Conservation (phyloP, 2,797 vertebrate species). For the Trachurus trachurus region DNA sequence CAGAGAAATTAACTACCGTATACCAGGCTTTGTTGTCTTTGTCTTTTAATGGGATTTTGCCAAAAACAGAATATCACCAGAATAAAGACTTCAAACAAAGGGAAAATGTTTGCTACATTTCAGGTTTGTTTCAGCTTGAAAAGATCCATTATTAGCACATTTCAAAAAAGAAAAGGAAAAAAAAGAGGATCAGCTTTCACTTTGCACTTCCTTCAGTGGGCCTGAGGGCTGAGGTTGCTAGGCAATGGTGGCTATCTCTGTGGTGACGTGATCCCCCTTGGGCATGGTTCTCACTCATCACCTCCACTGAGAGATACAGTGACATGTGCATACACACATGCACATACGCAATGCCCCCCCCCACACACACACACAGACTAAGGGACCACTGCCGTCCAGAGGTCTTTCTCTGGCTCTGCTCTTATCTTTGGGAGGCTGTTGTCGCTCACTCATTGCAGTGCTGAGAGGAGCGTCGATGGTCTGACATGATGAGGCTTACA, state of each 20-base stretch:
- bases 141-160: constrained; percentile 71
- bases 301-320: constrained; percentile 63
- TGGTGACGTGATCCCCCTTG: constrained; percentile 82
- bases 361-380: constrained; percentile 34
- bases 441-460: constrained; percentile 83
- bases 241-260: constrained; percentile 80
- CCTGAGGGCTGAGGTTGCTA: constrained; percentile 82
- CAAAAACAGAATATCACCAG: background rate
- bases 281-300: constrained; percentile 84
- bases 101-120: constrained; percentile 35
- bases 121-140: constrained; percentile 60
- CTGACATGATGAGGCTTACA: constrained; percentile 69
- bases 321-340: constrained; percentile 42
- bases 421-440: constrained; percentile 83
- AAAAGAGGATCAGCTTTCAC: constrained; percentile 77
- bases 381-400: constrained; percentile 51
- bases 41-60: constrained; percentile 1
- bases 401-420: constrained; percentile 66
- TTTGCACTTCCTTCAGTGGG: constrained; percentile 73
- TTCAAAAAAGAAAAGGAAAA: constrained; percentile 28
- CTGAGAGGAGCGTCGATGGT: constrained; percentile 75
- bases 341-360: constrained; percentile 32
- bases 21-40: background rate
- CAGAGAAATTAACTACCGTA: background rate
- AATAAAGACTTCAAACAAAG: constrained; percentile 37